phyloP scores from a whole-genome alignment of 2,888 invertebrate genomes.

The Schizaphis graminum region DNA sequence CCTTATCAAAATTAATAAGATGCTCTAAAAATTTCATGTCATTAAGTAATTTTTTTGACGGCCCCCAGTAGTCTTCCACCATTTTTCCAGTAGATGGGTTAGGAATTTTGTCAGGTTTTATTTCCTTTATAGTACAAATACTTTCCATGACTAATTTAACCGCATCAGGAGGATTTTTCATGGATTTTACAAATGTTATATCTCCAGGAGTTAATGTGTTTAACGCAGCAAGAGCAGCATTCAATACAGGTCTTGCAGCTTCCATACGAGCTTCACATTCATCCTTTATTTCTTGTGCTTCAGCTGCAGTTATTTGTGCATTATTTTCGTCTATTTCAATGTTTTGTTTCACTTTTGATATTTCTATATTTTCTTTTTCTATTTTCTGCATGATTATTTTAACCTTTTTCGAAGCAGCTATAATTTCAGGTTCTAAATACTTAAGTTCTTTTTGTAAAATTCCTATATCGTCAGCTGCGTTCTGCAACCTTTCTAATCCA shows the following conservation, averaged over 20 bases:
- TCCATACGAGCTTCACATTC: constrained; percentile 97
- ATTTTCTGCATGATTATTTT: constrained; percentile 36
- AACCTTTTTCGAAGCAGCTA: constrained; percentile 82
- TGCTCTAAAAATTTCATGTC: constrained; percentile 93
- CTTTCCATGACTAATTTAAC: constrained; percentile 95
- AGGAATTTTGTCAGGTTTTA: constrained; percentile 89
- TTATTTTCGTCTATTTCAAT: constrained; percentile 95
- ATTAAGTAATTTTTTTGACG: constrained; percentile 88
- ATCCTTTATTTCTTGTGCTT: constrained; percentile 95
- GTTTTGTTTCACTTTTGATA: constrained; percentile 91
- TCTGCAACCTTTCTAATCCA: constrained; percentile 85
- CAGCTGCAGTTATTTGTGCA: constrained; percentile 94
- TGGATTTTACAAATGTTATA: constrained; percentile 89
- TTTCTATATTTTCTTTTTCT: constrained; percentile 32
- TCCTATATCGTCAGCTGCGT: constrained; percentile 73
- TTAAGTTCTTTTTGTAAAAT: constrained; percentile 92
- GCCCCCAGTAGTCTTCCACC: constrained; percentile 93
- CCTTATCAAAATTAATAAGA: constrained; percentile 90
- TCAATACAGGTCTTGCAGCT: constrained; percentile 94
- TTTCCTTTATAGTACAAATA: constrained; percentile 91
- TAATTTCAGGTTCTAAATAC: constrained; percentile 88
- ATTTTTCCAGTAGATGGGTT: constrained; percentile 82
- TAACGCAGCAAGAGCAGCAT: constrained; percentile 89
- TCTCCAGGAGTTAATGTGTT: constrained; percentile 89
- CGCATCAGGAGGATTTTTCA: constrained; percentile 95